Evolutionary conservation across 2,888 invertebrate genomes (phyloP).

Genomic region (Meandrusa payeni): DNA sequence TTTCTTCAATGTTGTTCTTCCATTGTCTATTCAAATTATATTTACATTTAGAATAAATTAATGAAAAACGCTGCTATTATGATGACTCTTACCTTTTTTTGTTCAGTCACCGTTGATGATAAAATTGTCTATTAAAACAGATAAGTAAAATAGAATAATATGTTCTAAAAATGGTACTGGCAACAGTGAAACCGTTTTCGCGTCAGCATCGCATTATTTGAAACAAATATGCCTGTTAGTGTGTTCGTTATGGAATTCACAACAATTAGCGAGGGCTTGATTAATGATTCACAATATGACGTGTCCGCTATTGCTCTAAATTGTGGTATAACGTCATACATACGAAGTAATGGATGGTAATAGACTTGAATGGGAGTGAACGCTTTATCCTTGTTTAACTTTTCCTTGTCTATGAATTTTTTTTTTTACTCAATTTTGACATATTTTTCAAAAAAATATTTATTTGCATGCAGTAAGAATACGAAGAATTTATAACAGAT

Average conservation of each 20-base stretch:
- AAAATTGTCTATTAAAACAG: too few relatives aligned
- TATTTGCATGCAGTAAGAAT: not conserved
- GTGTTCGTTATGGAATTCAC: conserved; percentile 31
- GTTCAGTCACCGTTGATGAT: too few relatives aligned
- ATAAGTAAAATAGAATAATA: too few relatives aligned
- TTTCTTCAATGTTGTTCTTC: conserved; percentile 55
- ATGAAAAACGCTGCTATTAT: conserved; percentile 31
- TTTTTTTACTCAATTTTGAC: not conserved
- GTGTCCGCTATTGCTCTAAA: conserved; percentile 37
- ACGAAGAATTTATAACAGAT: too few relatives aligned
- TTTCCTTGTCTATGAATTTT: conserved; percentile 18
- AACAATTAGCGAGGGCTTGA: conserved; percentile 41
- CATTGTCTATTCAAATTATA: conserved; percentile 44
- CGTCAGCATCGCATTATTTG: conserved; percentile 13
- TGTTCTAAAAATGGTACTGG: conserved; percentile 22
- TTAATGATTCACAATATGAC: conserved; percentile 44
- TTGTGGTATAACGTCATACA: conserved; percentile 39
- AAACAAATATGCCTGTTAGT: conserved; percentile 20
- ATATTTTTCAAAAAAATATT: not conserved
- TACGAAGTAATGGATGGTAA: conserved; percentile 27
- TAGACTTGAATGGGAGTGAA: conserved; percentile 28
- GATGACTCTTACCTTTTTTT: too few relatives aligned
- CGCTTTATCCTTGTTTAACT: conserved; percentile 29
- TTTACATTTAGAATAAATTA: conserved; percentile 42
- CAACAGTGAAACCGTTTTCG: not conserved